phyloP scores from a whole-genome alignment of 2,888 invertebrate genomes.

The Cantharis lateralis region DNA sequence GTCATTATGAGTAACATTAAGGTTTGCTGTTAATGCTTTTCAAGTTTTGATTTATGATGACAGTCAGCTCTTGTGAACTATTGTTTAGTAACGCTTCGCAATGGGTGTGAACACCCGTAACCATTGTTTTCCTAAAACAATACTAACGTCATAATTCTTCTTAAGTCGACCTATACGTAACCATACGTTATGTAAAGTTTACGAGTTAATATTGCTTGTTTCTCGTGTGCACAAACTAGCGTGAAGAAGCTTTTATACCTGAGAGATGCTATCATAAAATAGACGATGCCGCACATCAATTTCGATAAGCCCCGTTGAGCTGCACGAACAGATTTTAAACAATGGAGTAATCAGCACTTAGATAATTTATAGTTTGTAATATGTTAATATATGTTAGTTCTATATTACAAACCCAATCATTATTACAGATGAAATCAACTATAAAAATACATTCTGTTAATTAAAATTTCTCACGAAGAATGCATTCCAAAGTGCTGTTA shows the following conservation, averaged over 20 bases:
- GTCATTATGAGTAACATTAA: slow-evolving; percentile 30
- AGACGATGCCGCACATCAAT: slow-evolving; percentile 25
- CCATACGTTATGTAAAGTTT: slow-evolving; percentile 44
- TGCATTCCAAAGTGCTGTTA: neutral
- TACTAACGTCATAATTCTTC: slow-evolving; percentile 51
- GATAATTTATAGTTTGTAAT: slow-evolving; percentile 50
- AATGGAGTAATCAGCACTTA: slow-evolving; percentile 50
- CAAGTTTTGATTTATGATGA: slow-evolving; percentile 48
- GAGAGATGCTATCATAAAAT: slow-evolving; percentile 21
- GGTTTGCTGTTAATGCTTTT: slow-evolving; percentile 35
- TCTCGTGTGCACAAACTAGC: slow-evolving; percentile 35
- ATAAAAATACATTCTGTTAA: neutral
- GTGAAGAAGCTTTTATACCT: slow-evolving; percentile 25
- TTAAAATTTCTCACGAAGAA: neutral
- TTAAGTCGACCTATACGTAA: slow-evolving; percentile 46
- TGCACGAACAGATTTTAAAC: slow-evolving; percentile 34
- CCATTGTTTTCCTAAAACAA: slow-evolving; percentile 51
- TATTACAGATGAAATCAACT: neutral
- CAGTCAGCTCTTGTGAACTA: slow-evolving; percentile 44
- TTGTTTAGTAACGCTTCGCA: slow-evolving; percentile 49
- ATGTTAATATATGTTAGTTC: slow-evolving; percentile 52
- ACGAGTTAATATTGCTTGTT: slow-evolving; percentile 45
- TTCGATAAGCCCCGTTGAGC: slow-evolving; percentile 22
- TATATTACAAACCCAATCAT: slow-evolving; percentile 41
- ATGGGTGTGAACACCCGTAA: slow-evolving; percentile 50